Percentiles rank a stretch among this genome's conserved stretches.
Evolutionary conservation across 2,888 invertebrate genomes (phyloP).

Genomic region (Mythimna ferrago): DNA sequence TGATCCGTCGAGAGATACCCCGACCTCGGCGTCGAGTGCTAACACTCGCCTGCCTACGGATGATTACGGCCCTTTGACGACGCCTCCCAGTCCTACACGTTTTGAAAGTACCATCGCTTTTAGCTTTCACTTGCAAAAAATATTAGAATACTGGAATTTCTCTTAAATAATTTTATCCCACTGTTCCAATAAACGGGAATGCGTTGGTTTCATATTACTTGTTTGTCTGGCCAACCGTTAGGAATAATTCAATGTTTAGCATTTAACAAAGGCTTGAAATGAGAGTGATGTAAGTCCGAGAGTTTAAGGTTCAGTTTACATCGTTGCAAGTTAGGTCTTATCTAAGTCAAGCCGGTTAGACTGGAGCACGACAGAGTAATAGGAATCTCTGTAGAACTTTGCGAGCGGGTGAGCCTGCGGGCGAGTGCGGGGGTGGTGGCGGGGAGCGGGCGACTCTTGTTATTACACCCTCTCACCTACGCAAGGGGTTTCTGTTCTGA

Average conservation of each 20-base stretch:
- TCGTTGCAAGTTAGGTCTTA: slow-evolving; percentile 80
- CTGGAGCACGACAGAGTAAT: slow-evolving; percentile 84
- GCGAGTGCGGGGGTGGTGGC: slow-evolving; percentile 77
- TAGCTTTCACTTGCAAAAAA: slow-evolving; percentile 65
- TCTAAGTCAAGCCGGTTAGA: slow-evolving; percentile 84
- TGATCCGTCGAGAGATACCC: slow-evolving; percentile 89
- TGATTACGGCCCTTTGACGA: slow-evolving; percentile 88
- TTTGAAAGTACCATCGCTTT: slow-evolving; percentile 79
- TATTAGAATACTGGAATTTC: slow-evolving; percentile 10
- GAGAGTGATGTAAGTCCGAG: slow-evolving; percentile 71
- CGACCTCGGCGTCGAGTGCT: slow-evolving; percentile 87
- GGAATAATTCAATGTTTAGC: slow-evolving; percentile 68
- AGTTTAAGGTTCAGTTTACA: slow-evolving; percentile 80
- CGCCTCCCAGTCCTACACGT: slow-evolving; percentile 79
- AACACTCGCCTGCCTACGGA: slow-evolving; percentile 86
- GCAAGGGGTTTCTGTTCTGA: slow-evolving; percentile 85
- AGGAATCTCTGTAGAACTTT: slow-evolving; percentile 86
- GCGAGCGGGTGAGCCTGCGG: slow-evolving; percentile 81
- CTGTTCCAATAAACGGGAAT: slow-evolving; percentile 11
- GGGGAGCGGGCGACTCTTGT: slow-evolving; percentile 81
- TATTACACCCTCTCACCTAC: slow-evolving; percentile 90
- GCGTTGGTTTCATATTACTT: slow-evolving; percentile 29
- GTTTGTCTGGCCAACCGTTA: slow-evolving; percentile 69
- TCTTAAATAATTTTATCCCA: slow-evolving; percentile 1
- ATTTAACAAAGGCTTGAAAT: slow-evolving; percentile 69